These are phyloP conservation scores for Chaetodon trifasciatus DNA, from an alignment of 2,797 vertebrate genomes.

Conservation along the genomic window DNA sequence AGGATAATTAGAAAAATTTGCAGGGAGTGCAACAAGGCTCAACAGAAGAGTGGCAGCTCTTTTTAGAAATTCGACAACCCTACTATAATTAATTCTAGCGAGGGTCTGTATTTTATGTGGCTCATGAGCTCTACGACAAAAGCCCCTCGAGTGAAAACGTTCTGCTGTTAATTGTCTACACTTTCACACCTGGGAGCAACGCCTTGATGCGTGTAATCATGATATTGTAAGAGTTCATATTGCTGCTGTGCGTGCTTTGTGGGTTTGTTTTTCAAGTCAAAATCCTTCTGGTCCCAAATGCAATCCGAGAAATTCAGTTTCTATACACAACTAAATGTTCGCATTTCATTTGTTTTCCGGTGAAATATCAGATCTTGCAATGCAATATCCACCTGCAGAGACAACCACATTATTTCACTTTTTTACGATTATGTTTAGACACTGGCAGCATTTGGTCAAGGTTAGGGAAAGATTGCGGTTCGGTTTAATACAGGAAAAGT, in stretches of 20 bases:
- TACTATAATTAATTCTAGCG: slow-evolving; percentile 1
- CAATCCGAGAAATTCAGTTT: neutral
- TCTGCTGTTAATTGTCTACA: neutral
- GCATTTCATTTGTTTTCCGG: neutral
- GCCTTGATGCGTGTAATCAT: slow-evolving; percentile 10
- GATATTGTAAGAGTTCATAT: slow-evolving; percentile 1
- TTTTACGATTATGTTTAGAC: neutral
- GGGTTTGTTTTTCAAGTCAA: neutral
- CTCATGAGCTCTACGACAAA: slow-evolving; percentile 15
- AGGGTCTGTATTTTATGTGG: neutral
- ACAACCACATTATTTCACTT: neutral
- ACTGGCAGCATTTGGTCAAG: neutral
- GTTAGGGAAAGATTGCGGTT: neutral
- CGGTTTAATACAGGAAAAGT: neutral
- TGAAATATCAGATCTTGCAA: neutral
- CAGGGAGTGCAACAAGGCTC: neutral
- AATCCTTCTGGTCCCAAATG: neutral
- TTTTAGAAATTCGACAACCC: slow-evolving; percentile 3
- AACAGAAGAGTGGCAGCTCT: slow-evolving; percentile 21
- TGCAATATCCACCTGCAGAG: neutral
- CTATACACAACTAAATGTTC: neutral
- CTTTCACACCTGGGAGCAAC: slow-evolving; percentile 2
- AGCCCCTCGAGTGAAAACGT: neutral
- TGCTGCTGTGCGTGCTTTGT: neutral
- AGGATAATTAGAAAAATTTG: neutral